Evolutionary conservation across 2,113 vertebrate species (phyloP), one percentile per base, ranked within the genome.

Genomic region (Scophthalmus maximus): DNA sequence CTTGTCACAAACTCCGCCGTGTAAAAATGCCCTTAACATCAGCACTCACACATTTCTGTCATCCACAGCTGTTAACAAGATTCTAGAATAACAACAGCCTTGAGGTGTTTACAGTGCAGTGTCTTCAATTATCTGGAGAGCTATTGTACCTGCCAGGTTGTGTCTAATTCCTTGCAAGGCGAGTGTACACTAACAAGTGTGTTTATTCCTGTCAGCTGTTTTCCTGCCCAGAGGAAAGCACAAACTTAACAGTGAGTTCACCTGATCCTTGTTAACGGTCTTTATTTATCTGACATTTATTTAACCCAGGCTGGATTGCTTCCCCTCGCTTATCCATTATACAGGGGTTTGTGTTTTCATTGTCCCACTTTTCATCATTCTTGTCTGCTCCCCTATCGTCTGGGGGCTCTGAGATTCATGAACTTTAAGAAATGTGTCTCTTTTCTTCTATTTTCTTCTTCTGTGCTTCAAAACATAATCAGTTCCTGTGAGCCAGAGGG

Each of bases 71-170:
- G 88, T 86, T 90, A 85, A 88, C 87, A 87, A 83, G 76, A 89
- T 79, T 84, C 84, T 42, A 62, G 74, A 88, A 91, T 85, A 90
- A 88, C 87, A 90, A 90, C 88, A 90, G 90, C 90, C 87, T 85
- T 85, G 81, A 89, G 90, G 88, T 90, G 85, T 90, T 91, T 90
- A 78, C 79, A 84, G 72, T 82, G 88, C 65, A 85, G 82, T 85
- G 85, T 90, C 88, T 90, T 89, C 90, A 89, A 88, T 91, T 91
- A 89, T 88, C 85, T 83, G 80, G 88, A 91, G 88, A 91, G 82
- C 71, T 84, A n/a, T n/a, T n/a, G n/a, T n/a, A 85, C 87, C 85
- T 87, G 83, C 82, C 82, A 90, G 83, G 71, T 89, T 88, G 85
- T 78, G 75, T 86, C 88, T 89, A 87, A 87, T 90, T 88, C 82